Conservation (phyloP, 2,113 vertebrate species). For the Caranx ignobilis region DNA sequence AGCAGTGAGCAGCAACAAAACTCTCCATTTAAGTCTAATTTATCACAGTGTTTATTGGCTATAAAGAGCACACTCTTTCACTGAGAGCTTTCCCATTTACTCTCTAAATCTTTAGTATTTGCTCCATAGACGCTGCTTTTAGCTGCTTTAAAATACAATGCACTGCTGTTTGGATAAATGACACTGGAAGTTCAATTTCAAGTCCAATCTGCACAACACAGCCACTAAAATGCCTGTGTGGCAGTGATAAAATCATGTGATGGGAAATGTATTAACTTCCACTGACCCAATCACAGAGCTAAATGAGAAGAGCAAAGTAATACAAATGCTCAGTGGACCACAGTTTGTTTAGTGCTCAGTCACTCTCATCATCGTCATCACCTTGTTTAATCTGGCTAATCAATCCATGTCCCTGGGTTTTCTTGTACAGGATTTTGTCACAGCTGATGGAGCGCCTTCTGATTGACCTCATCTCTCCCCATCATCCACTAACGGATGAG, state of each 20-base stretch:
- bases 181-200: background rate
- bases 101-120: background rate
- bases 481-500: conserved; percentile 29
- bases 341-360: conserved; percentile 42
- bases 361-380: conserved; percentile 31
- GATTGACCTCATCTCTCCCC: conserved; percentile 42
- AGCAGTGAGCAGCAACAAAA: background rate
- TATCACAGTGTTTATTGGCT: background rate
- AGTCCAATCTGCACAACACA: conserved; percentile 22
- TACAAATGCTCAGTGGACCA: conserved; percentile 33
- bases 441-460: conserved; percentile 13
- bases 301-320: conserved; percentile 59
- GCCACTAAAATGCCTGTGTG: conserved; percentile 16
- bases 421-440: conserved; percentile 29
- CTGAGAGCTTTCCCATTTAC: background rate
- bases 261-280: conserved; percentile 67
- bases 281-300: conserved; percentile 48
- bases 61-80: background rate
- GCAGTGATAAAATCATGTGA: conserved; percentile 56
- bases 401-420: conserved; percentile 31
- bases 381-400: conserved; percentile 47
- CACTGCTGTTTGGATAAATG: conserved; percentile 12
- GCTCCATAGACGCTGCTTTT: background rate
- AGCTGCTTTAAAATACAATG: background rate
- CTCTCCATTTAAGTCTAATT: background rate